Evolutionary conservation across 1,140 invertebrate species (phyloP).

Genomic region (Drosophila fuyamai): DNA sequence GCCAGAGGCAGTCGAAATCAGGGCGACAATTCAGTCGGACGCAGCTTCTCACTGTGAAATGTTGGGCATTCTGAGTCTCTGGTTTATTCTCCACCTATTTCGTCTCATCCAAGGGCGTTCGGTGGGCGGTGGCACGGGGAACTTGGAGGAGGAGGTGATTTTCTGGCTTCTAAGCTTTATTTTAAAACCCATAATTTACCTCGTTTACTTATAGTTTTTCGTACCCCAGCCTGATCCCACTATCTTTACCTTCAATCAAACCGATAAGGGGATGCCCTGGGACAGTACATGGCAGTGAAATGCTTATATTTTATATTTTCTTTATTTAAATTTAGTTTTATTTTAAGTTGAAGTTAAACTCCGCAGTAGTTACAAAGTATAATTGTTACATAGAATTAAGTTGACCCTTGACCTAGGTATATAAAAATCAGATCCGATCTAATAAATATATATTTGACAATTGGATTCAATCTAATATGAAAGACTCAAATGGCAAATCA

Average conservation of each 20-base stretch:
- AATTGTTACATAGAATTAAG: too few relatives aligned
- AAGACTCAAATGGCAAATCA: too few relatives aligned
- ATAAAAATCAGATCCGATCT: too few relatives aligned
- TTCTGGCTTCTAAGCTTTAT: neutral
- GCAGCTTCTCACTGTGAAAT: slow-evolving; percentile 36
- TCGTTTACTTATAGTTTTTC: neutral
- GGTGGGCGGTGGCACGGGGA: neutral
- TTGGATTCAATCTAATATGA: too few relatives aligned
- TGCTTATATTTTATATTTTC: neutral
- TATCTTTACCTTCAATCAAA: slow-evolving; percentile 45
- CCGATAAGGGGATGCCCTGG: slow-evolving; percentile 16
- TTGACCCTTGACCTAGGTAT: too few relatives aligned
- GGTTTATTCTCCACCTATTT: slow-evolving; percentile 41
- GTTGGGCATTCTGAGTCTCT: slow-evolving; percentile 32
- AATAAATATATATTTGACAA: too few relatives aligned
- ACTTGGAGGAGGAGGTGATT: slow-evolving; percentile 33
- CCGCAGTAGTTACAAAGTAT: too few relatives aligned
- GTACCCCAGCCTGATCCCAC: slow-evolving; percentile 53
- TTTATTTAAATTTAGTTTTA: too few relatives aligned
- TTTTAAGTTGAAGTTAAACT: too few relatives aligned
- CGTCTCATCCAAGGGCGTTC: slow-evolving; percentile 50
- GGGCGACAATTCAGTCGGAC: slow-evolving; percentile 13
- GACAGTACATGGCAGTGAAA: neutral
- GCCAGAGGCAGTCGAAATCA: slow-evolving; percentile 6
- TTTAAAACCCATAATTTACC: neutral